These are phyloP conservation scores for Charaxes varanes DNA, from an alignment of 1,140 invertebrate genomes.

Conservation along the genomic window DNA sequence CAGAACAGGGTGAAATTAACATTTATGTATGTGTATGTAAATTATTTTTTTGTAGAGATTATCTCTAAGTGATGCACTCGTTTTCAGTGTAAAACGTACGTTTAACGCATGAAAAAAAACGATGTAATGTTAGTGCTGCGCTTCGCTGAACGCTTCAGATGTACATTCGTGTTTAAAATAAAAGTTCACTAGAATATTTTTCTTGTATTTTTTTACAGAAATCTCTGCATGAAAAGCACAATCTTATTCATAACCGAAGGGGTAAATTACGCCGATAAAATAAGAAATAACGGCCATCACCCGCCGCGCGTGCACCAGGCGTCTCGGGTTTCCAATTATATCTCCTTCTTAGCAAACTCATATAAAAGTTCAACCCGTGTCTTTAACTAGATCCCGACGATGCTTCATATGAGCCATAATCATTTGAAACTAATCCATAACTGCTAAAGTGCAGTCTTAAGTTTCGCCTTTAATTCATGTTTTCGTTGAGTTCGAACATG, in stretches of 20 bases:
- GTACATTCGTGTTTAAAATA: too few species aligned
- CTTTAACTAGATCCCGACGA: constrained; percentile 48
- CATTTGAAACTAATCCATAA: constrained; percentile 40
- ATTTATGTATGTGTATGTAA: too few species aligned
- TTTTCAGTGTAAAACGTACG: too few species aligned
- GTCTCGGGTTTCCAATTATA: constrained; percentile 70
- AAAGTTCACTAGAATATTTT: too few species aligned
- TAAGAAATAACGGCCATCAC: constrained; percentile 26
- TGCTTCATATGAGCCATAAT: constrained; percentile 43
- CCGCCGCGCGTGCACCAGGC: constrained; percentile 34
- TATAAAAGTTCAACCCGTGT: constrained; percentile 65
- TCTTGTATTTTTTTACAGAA: too few species aligned
- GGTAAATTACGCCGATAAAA: constrained; percentile 35
- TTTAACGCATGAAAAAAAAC: too few species aligned
- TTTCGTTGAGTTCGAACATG: neutral
- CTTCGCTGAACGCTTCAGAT: too few species aligned
- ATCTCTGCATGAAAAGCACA: constrained; percentile 1
- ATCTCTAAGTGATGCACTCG: too few species aligned
- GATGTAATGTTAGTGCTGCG: too few species aligned
- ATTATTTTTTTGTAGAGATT: too few species aligned
- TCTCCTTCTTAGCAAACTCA: constrained; percentile 65
- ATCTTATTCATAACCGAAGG: constrained; percentile 20
- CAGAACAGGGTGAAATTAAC: too few species aligned
- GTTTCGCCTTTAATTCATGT: constrained; percentile 12
- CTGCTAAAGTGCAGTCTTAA: constrained; percentile 14